These are phyloP conservation scores for Euplexia lucipara DNA, from an alignment of 2,888 invertebrate genomes.

Conservation along the genomic window DNA sequence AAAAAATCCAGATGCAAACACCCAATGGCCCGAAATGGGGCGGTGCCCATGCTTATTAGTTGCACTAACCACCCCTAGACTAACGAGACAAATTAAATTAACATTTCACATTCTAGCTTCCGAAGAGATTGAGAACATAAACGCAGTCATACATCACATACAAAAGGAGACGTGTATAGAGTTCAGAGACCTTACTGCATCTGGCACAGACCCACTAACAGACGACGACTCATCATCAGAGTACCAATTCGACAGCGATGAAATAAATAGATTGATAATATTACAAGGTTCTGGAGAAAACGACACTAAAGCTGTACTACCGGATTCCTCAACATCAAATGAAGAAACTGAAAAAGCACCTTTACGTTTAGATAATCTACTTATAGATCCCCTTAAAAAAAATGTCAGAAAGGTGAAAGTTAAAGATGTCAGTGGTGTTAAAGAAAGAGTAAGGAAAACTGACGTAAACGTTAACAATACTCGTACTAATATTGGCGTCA, in stretches of 20 bases:
- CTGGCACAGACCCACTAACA: rapidly evolving
- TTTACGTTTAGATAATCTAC: too few relatives aligned
- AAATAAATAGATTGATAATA: neutral
- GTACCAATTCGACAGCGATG: neutral
- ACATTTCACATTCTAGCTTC: constrained; percentile 69
- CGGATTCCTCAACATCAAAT: neutral
- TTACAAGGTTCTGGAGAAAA: neutral
- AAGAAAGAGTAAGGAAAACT: neutral
- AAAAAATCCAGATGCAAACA: too few relatives aligned
- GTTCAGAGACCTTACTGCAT: constrained; percentile 71
- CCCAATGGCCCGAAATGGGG: too few relatives aligned
- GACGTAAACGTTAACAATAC: neutral
- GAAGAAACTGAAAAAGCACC: neutral
- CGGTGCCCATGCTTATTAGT: too few relatives aligned
- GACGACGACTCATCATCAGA: neutral
- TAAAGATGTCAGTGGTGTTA: neutral
- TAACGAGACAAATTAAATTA: neutral
- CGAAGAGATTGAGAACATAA: constrained; percentile 84
- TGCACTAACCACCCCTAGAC: too few relatives aligned
- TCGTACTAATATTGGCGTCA: neutral
- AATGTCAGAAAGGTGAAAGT: neutral
- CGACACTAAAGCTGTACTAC: neutral
- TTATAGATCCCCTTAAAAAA: neutral
- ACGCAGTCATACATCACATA: constrained; percentile 82
- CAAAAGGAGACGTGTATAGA: constrained; percentile 84